Conservation (phyloP, 2,888 invertebrate genomes). For the Lasius fuliginosus region DNA sequence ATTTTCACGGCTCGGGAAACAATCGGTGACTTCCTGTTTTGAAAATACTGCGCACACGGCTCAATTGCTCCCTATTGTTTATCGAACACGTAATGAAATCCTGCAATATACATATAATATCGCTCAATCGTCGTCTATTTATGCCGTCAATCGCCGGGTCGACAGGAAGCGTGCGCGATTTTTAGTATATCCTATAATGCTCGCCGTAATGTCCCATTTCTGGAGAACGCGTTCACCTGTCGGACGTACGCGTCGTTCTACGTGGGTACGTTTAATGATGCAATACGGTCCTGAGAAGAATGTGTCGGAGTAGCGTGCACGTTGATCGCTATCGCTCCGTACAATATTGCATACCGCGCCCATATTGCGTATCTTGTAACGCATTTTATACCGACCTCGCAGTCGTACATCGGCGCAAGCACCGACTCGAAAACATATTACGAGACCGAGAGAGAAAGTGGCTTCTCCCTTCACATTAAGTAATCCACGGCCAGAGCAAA, state of each 20-base stretch:
- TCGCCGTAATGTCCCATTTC: background rate
- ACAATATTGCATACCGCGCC: background rate
- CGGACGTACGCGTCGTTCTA: background rate
- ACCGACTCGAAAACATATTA: constrained; percentile 72
- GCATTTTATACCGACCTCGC: constrained; percentile 54
- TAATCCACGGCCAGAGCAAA: constrained; percentile 65
- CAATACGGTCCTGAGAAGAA: background rate
- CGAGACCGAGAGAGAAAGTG: constrained; percentile 74
- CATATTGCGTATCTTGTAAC: constrained; percentile 66
- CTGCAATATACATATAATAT: background rate
- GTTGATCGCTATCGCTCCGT: constrained; percentile 19
- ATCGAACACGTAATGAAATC: background rate
- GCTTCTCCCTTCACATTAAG: constrained; percentile 70
- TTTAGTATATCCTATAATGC: background rate
- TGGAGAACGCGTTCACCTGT: constrained; percentile 24
- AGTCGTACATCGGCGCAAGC: constrained; percentile 65
- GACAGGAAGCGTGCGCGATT: background rate
- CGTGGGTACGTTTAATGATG: background rate
- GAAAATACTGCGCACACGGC: constrained; percentile 33
- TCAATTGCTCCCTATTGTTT: constrained; percentile 29
- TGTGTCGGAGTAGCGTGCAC: background rate
- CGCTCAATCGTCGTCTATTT: background rate
- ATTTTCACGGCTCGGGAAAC: constrained; percentile 34
- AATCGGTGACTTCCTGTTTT: constrained; percentile 38
- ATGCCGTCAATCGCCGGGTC: background rate